phyloP scores from a whole-genome alignment of 2,113 vertebrate species.

The Antechinus flavipes region DNA sequence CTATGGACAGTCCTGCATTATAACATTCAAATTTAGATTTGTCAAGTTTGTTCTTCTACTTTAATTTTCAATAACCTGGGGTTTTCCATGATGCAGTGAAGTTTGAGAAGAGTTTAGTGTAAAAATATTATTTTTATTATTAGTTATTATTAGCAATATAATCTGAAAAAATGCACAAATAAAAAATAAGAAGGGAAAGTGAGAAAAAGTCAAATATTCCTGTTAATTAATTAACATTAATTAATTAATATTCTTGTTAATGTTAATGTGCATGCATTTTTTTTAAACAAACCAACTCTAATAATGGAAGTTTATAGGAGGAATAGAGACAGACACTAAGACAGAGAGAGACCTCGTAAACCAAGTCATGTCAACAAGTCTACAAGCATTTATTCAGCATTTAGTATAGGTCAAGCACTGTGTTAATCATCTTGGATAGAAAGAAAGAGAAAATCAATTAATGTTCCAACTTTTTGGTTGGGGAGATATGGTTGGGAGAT shows the following conservation, averaged over 20 bases:
- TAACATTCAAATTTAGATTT: neutral
- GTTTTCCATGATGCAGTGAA: neutral
- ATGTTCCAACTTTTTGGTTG: neutral
- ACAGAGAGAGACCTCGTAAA: neutral
- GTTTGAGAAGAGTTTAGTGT: neutral
- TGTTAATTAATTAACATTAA: neutral
- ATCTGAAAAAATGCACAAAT: neutral
- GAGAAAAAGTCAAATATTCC: neutral
- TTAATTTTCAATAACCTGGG: neutral
- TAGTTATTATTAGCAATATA: neutral
- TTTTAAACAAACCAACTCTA: neutral
- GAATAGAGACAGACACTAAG: neutral
- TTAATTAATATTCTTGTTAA: neutral
- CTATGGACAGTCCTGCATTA: neutral
- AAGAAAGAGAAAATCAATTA: neutral
- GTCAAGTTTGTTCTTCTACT: neutral
- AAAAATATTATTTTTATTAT: neutral
- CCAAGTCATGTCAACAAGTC: neutral
- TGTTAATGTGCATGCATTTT: neutral
- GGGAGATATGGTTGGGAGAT: neutral
- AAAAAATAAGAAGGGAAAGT: neutral
- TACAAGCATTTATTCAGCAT: neutral
- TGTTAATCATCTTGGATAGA: neutral
- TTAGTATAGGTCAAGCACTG: neutral
- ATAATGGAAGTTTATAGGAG: neutral